Conservation (phyloP, 2,797 vertebrate species). For the Sarcoramphus papa region DNA sequence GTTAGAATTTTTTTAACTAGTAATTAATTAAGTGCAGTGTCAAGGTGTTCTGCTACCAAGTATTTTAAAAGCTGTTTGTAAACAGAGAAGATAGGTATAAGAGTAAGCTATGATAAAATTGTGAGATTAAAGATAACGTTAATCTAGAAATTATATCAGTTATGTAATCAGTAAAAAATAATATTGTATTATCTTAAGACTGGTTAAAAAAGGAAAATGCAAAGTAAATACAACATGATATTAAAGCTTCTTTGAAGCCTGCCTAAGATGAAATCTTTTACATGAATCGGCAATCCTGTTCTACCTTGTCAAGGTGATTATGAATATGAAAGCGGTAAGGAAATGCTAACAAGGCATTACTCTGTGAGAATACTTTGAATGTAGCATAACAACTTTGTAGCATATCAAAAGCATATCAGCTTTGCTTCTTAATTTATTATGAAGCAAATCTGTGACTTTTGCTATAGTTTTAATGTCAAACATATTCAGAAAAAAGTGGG, state of each 20-base stretch:
- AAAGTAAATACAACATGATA: neutral
- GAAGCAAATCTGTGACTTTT: neutral
- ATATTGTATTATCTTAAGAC: neutral
- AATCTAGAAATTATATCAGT: neutral
- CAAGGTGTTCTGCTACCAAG: neutral
- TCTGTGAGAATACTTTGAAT: neutral
- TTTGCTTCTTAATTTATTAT: neutral
- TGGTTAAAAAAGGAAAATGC: neutral
- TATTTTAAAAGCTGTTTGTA: neutral
- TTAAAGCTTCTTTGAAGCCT: neutral
- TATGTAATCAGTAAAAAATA: neutral
- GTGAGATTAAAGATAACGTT: neutral
- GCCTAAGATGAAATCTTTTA: neutral
- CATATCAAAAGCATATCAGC: neutral
- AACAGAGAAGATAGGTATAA: neutral
- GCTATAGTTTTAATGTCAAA: neutral
- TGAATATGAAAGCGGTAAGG: neutral
- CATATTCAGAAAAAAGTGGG: neutral
- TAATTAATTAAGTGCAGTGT: neutral
- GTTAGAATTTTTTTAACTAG: neutral
- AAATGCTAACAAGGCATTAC: neutral
- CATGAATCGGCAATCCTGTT: neutral
- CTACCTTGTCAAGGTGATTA: constrained; percentile 6
- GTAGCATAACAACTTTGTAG: neutral
- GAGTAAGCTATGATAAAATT: neutral